Percentiles rank a stretch among this genome's conserved stretches.
These are phyloP conservation scores for Corythornis vintsioides DNA, from an alignment of 2,113 vertebrate species.

Conservation along the genomic window DNA sequence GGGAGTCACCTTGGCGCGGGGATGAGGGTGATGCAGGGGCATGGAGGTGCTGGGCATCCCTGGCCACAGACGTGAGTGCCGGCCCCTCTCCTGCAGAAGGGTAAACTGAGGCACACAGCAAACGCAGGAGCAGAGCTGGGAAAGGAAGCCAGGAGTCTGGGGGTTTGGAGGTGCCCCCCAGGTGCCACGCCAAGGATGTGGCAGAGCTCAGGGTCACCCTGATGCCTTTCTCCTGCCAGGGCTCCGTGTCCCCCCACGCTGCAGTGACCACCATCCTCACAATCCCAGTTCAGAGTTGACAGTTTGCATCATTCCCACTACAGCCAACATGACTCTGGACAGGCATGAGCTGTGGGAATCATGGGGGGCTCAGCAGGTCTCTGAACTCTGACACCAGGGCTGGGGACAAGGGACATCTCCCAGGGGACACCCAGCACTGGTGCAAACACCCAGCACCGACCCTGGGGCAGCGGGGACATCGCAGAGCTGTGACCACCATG, in stretches of 20 bases:
- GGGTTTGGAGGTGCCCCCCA: background rate
- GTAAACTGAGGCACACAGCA: background rate
- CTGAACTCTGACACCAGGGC: background rate
- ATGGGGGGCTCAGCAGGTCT: background rate
- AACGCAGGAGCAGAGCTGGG: background rate
- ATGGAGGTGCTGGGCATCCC: rapidly evolving
- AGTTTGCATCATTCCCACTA: background rate
- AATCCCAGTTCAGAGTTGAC: background rate
- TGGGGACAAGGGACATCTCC: background rate
- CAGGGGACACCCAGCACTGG: background rate
- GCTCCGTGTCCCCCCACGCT: background rate
- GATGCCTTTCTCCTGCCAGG: background rate
- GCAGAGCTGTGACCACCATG: background rate
- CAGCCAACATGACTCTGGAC: background rate
- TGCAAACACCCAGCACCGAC: background rate
- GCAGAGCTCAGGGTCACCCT: rapidly evolving
- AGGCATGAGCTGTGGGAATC: rapidly evolving
- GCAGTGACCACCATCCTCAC: background rate
- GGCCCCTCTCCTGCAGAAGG: background rate
- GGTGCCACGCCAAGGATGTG: rapidly evolving
- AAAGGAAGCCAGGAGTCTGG: background rate
- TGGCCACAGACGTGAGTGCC: rapidly evolving
- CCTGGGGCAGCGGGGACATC: rapidly evolving
- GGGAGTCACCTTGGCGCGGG: background rate
- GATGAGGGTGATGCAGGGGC: too few relatives aligned